phyloP scores from a whole-genome alignment of 1,140 invertebrate species.

The Reticulitermes speratus region DNA sequence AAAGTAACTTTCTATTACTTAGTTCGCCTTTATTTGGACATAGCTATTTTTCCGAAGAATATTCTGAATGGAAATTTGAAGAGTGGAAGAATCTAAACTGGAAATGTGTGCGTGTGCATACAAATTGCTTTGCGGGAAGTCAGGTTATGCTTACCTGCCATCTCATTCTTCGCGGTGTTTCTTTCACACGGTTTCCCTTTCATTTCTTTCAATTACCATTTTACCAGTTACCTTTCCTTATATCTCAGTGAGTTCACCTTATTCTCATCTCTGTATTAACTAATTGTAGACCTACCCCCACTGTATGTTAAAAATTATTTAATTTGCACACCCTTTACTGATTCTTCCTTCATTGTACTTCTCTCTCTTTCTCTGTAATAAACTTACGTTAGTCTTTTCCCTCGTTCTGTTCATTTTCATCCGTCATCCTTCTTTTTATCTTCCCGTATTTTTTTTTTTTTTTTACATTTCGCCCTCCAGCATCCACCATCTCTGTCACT shows the following conservation, averaged over 20 bases:
- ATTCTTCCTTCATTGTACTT: neutral
- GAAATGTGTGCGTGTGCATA: no score
- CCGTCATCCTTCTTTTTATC: neutral
- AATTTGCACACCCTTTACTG: neutral
- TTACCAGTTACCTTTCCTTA: neutral
- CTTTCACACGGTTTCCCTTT: neutral
- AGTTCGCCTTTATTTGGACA: no score
- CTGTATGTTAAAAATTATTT: neutral
- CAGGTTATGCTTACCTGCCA: no score
- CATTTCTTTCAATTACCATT: neutral
- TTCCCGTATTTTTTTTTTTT: neutral
- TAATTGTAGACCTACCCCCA: neutral
- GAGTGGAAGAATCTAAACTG: no score
- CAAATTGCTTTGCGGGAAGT: no score
- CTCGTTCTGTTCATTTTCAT: neutral
- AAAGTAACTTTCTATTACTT: no score
- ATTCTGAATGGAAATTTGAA: no score
- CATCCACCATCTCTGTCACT: neutral
- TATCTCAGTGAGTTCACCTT: neutral
- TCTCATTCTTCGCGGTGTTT: no score
- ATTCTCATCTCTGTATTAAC: neutral
- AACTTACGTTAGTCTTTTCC: neutral
- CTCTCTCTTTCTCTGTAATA: neutral
- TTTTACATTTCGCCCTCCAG: neutral
- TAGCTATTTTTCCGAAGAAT: no score